Evolutionary conservation across 2,888 invertebrate genomes (phyloP).

Genomic region (Caenorhabditis afra): DNA sequence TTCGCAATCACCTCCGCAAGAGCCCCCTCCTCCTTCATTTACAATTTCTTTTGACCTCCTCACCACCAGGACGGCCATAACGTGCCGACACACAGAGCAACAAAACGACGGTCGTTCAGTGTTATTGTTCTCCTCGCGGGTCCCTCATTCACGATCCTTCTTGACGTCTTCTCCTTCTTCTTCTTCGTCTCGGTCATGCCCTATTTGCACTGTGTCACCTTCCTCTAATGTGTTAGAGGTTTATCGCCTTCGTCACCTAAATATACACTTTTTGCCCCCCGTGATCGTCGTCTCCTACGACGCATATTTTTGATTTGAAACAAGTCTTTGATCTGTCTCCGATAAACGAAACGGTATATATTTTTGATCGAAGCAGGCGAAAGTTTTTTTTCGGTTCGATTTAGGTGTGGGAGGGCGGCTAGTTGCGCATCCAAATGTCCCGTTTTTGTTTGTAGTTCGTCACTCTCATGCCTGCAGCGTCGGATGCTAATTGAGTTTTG

Average conservation of each 20-base stretch:
- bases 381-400: too few relatives aligned
- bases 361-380: constrained; percentile 12
- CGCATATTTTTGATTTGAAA: constrained; percentile 23
- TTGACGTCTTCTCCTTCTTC: constrained; percentile 19
- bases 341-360: background rate
- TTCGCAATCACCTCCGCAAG: constrained; percentile 34
- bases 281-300: constrained; percentile 1
- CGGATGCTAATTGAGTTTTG: background rate
- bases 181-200: constrained; percentile 11
- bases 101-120: constrained; percentile 26
- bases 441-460: background rate
- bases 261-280: constrained; percentile 16
- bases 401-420: constrained; percentile 61
- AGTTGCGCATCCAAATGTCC: constrained; percentile 18
- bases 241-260: constrained; percentile 1
- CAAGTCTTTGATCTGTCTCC: constrained; percentile 39
- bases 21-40: constrained; percentile 22
- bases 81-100: constrained; percentile 2
- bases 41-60: constrained; percentile 34
- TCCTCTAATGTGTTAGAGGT: background rate
- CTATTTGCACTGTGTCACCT: constrained; percentile 5
- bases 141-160: constrained; percentile 7
- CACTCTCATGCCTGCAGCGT: background rate
- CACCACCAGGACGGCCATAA: constrained; percentile 13
- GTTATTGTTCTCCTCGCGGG: constrained; percentile 3